Evolutionary conservation across 1,140 invertebrate genomes (phyloP), one percentile per base, ranked within the genome.

Genomic region (Nephila pilipes): DNA sequence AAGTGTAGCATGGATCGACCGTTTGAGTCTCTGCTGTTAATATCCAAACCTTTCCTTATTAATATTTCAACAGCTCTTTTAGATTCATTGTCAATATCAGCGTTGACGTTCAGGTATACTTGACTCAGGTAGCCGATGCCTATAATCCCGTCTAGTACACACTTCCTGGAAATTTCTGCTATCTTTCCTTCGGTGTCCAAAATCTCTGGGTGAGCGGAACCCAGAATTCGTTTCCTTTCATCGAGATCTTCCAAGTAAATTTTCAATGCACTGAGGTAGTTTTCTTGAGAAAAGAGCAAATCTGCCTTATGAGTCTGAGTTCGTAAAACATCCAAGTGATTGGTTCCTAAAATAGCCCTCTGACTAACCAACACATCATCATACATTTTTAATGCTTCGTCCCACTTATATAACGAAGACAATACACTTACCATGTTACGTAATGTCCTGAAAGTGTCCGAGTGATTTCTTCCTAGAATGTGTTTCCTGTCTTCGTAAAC

Each of bases 271-370:
- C 87, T 46, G 29, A 38, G 22, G 16, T 32, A 58, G 29, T 93
- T 93, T 22, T 36, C 46, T 87, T 93, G 93, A 29, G 8, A 32
- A 20, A 80, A 75, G n/a, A 91, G 63, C 54, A 93, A 14, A 8
- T 25, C 25, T 54, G 46, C 90, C n/a, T 94, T 94, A 54, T 93
- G 81, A 87, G 88, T 32, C 54, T 90, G 88, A 16, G 94, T 93
- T 60, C 92, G 94, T n/a, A 95, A 81, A 29, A 94, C 95, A 87
- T 95, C 94, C 25, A 93, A 46, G 87, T 95, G 93, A 79, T 94
- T 85, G 2, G 29, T 4, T 3, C 95, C 95, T 65, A 95, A 87
- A 57, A 94, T 83, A 14, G 57, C 88, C 81, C 93, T 94, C 22
- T 87, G 92, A 18, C 87, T 94, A 60, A 94, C 69, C 16, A 94